A percentile compares a stretch with the other conserved stretches of the same genome.
phyloP scores from a whole-genome alignment of 2,113 vertebrate genomes.

The Perognathus longimembris region DNA sequence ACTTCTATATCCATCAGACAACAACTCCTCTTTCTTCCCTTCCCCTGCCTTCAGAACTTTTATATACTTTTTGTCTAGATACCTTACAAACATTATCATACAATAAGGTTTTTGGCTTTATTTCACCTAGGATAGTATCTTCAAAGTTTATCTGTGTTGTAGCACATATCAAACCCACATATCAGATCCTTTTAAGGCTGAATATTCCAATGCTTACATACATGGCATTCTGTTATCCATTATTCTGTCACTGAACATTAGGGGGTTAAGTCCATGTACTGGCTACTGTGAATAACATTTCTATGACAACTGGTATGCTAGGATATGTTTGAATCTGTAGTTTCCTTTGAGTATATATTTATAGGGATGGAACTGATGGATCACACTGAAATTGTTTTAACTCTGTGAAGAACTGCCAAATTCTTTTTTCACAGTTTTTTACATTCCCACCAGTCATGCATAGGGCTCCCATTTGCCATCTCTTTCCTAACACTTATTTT shows the following conservation, averaged over 20 bases:
- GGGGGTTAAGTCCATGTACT: not conserved
- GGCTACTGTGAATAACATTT: not conserved
- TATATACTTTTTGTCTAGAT: not conserved
- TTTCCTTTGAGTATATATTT: not conserved
- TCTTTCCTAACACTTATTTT: not conserved
- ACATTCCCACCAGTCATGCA: not conserved
- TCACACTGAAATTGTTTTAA: slow-evolving; percentile 11
- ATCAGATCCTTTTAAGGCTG: too few relatives aligned
- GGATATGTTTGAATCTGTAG: not conserved
- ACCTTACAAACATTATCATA: too few relatives aligned
- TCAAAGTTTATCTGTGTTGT: not conserved
- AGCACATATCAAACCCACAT: not conserved
- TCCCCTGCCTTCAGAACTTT: not conserved
- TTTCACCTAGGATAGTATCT: not conserved
- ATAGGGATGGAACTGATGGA: not conserved
- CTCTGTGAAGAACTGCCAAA: not conserved
- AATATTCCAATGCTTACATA: not conserved
- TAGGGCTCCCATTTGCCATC: not conserved
- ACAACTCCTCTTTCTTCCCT: not conserved
- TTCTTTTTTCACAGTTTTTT: not conserved
- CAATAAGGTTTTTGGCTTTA: not conserved
- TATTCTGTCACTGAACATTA: not conserved
- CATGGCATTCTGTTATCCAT: not conserved
- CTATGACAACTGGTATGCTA: not conserved
- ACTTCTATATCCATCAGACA: not conserved